Evolutionary conservation across 2,888 invertebrate species (phyloP).

Genomic region (Brassicogethes aeneus): DNA sequence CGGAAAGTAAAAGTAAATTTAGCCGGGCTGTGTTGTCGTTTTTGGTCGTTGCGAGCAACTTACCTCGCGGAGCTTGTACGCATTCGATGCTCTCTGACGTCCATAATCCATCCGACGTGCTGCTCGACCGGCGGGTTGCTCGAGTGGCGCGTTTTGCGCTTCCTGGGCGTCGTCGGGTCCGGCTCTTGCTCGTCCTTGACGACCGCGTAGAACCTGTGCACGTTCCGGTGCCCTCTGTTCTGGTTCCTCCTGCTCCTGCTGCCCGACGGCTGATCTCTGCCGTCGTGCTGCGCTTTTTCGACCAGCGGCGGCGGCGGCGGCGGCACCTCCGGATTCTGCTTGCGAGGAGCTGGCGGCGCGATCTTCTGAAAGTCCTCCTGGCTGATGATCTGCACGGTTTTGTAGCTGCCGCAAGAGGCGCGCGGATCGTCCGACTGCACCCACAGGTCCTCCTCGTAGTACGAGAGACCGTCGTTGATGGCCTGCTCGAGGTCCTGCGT

Average conservation of each 20-base stretch:
- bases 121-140: constrained; percentile 90
- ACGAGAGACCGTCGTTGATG: constrained; percentile 93
- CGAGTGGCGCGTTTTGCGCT: constrained; percentile 86
- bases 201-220: constrained; percentile 89
- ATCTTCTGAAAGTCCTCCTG: constrained; percentile 82
- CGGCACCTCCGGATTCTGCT: constrained; percentile 64
- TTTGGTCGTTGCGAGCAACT: too few species aligned
- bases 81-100: constrained; percentile 72
- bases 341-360: constrained; percentile 55
- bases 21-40: too few species aligned
- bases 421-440: constrained; percentile 44
- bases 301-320: constrained; percentile 67
- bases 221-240: constrained; percentile 43
- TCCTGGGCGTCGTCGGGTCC: constrained; percentile 63
- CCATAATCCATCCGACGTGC: constrained; percentile 98
- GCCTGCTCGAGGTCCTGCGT: constrained; percentile 89
- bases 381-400: constrained; percentile 81
- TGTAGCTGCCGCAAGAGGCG: constrained; percentile 50
- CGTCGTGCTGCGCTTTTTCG: background rate
- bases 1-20: too few species aligned
- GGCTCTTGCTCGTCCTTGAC: constrained; percentile 61
- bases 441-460: constrained; percentile 95
- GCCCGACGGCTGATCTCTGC: constrained; percentile 8
- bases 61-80: constrained; percentile 71
- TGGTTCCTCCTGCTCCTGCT: constrained; percentile 13